Conservation (phyloP, 2,797 vertebrate species). For the Alcedo atthis region DNA sequence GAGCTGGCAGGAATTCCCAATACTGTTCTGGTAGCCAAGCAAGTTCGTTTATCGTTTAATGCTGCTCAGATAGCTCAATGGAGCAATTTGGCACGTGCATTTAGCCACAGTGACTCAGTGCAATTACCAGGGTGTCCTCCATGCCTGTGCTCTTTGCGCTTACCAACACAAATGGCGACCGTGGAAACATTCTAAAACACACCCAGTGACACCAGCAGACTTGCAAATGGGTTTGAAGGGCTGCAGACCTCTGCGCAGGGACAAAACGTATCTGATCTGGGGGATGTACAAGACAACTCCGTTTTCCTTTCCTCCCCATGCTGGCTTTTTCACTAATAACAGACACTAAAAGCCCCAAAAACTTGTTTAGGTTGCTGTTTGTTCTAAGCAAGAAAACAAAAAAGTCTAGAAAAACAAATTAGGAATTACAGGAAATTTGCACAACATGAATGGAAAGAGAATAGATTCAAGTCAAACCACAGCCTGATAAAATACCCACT, state of each 20-base stretch:
- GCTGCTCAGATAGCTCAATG: not conserved
- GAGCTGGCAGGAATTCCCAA: not conserved
- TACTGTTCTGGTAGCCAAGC: not conserved
- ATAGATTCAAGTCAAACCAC: not conserved
- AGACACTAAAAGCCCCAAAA: not conserved
- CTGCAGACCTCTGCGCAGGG: fast-evolving
- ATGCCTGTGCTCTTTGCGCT: not conserved
- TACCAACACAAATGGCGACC: not conserved
- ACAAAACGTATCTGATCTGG: not conserved
- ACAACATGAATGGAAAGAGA: constrained; percentile 18
- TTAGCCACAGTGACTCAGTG: not conserved
- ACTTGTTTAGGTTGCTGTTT: not conserved
- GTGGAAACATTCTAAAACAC: not conserved
- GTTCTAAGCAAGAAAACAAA: not conserved
- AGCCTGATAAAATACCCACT: not conserved
- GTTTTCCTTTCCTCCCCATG: not conserved
- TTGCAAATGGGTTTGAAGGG: not conserved
- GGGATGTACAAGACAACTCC: not conserved
- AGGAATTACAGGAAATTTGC: constrained; percentile 4
- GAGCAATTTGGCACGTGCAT: not conserved
- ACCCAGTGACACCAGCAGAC: not conserved
- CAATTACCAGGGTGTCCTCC: not conserved
- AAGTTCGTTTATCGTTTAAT: not conserved
- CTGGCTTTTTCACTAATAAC: not conserved
- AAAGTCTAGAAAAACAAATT: not conserved